phyloP scores from a whole-genome alignment of 2,888 invertebrate genomes.

The Cotesia congregata region DNA sequence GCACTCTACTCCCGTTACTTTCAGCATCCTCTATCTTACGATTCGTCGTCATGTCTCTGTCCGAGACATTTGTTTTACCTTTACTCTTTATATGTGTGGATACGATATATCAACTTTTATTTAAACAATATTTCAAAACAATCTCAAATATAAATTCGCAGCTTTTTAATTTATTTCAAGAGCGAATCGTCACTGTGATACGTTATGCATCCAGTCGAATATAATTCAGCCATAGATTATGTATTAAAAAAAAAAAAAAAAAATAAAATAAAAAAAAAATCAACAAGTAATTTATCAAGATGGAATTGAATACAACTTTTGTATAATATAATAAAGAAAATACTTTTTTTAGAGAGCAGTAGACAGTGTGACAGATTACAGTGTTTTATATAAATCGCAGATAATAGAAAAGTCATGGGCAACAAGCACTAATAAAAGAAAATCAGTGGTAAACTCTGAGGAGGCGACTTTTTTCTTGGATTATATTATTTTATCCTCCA shows the following conservation, averaged over 20 bases:
- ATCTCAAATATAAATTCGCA: slow-evolving; percentile 1
- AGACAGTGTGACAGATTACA: neutral
- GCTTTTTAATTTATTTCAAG: neutral
- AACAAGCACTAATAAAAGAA: slow-evolving; percentile 35
- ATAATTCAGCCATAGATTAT: neutral
- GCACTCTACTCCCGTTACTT: slow-evolving; percentile 52
- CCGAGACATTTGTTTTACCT: slow-evolving; percentile 30
- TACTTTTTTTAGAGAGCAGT: neutral
- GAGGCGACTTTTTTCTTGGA: slow-evolving; percentile 21
- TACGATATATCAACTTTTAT: neutral
- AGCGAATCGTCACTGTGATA: neutral
- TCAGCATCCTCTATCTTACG: slow-evolving; percentile 48
- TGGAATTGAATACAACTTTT: neutral
- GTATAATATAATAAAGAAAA: neutral
- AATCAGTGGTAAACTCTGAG: slow-evolving; percentile 31
- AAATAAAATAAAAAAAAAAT: neutral
- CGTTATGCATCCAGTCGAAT: neutral
- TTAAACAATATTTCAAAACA: slow-evolving; percentile 30
- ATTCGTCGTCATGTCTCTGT: slow-evolving; percentile 44
- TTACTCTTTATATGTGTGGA: neutral
- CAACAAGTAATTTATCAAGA: neutral
- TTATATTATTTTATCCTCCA: slow-evolving; percentile 4
- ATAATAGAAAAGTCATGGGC: slow-evolving; percentile 41
- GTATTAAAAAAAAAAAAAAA: neutral
- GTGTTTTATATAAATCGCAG: slow-evolving; percentile 4